A percentile compares a stretch with the other conserved stretches of the same genome.
These are phyloP conservation scores for Drosophila affinis DNA, from an alignment of 2,888 invertebrate species.

Conservation along the genomic window DNA sequence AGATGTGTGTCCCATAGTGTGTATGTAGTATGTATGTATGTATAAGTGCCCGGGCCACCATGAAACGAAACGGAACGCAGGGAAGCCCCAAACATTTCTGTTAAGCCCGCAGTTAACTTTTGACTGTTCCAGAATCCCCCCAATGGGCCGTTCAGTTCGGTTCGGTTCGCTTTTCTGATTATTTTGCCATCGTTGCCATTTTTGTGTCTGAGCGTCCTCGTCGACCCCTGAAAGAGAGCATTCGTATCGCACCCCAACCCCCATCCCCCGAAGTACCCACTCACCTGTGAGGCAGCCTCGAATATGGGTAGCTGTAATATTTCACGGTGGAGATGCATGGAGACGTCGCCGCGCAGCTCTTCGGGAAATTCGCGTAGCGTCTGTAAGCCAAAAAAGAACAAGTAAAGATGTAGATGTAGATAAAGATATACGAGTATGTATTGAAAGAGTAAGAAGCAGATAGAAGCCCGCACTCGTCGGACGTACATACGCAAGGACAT, in stretches of 20 bases:
- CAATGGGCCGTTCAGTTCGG: background rate
- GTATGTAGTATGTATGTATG: slow-evolving; percentile 5
- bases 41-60: slow-evolving; percentile 11
- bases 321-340: slow-evolving; percentile 97
- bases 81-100: slow-evolving; percentile 41
- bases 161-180: slow-evolving; percentile 49
- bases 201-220: slow-evolving; percentile 47
- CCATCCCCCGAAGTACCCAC: slow-evolving; percentile 11
- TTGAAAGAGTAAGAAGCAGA: slow-evolving; percentile 1
- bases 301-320: slow-evolving; percentile 97
- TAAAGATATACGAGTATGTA: slow-evolving; percentile 13
- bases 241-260: background rate
- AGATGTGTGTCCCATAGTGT: background rate
- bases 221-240: slow-evolving; percentile 50
- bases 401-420: slow-evolving; percentile 22
- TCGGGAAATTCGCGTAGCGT: slow-evolving; percentile 98
- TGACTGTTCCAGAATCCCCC: slow-evolving; percentile 43
- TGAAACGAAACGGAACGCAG: slow-evolving; percentile 10
- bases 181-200: slow-evolving; percentile 62
- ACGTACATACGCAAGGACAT: too few species aligned
- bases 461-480: slow-evolving; percentile 30
- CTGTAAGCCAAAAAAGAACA: slow-evolving; percentile 84
- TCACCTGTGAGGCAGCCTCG: slow-evolving; percentile 93
- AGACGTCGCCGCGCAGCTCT: slow-evolving; percentile 96
- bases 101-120: slow-evolving; percentile 68